Evolutionary conservation across 1,140 invertebrate species (phyloP), one percentile per base, ranked within the genome.

Genomic region (Patella vulgata): DNA sequence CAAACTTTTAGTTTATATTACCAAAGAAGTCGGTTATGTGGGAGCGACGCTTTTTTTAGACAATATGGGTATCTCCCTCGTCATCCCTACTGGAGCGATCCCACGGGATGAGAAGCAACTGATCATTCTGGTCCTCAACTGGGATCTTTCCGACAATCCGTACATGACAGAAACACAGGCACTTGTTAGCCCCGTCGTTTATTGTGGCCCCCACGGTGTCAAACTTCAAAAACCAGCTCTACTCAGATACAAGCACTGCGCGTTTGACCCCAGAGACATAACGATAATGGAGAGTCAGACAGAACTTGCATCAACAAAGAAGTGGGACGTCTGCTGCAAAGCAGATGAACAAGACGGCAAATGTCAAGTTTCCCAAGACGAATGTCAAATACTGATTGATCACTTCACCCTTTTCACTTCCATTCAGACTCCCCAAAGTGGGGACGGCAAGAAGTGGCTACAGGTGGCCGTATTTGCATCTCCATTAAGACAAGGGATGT

Each of bases 131-230:
- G 68, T 73, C 11, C 58, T 75, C 14, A 72, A 71, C 31, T 76
- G 76, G 75, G 75, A 78, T 44, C 50, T 78, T n/a, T 43, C 53
- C 2, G 75, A 78, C 51, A 71, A 67, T 36, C 75, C 75, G 11
- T 3, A 27, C 0, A 71, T 78, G 73, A 43, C 46, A 23, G 48
- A 64, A 21, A 51, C 43, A 8, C 58, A 75, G 47, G 67, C 73
- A 27, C 55, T 75, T 17, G 71, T 78, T 0, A 75, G 73, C 28
- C 75, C 75, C 1, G 71, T 78, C 0, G 71, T 78, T 0, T 78
- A 71, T 56, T 74, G 73, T 11, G 75, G 75, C 0, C 75, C 75
- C 0, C 73, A 75, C 53, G 73, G 70, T 11, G 43, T 74, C 1
- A 70, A 68, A 50, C 62, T 78, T 11, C 47, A 72, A 1, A 72